These are phyloP conservation scores for Porites australiensis DNA, from an alignment of 64 coral and sea anemone species.

Conservation along the genomic window DNA sequence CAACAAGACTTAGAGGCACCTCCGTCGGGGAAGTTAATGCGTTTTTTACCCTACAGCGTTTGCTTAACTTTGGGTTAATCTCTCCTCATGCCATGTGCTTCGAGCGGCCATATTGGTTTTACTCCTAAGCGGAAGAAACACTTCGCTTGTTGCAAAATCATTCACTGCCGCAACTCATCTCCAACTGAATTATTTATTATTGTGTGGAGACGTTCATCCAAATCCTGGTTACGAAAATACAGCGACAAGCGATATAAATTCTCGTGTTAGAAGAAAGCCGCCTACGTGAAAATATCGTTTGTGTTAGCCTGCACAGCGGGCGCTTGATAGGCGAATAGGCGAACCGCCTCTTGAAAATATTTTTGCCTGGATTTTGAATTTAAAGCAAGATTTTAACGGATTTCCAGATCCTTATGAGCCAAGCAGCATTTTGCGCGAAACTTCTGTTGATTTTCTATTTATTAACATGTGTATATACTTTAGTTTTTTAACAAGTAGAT, in stretches of 20 bases:
- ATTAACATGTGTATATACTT: too few species aligned
- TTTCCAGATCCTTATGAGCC: too few species aligned
- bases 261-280: conserved; percentile 22
- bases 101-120: conserved; percentile 56
- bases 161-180: conserved; percentile 40
- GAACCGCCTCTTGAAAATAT: too few species aligned
- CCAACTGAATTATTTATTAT: conserved; percentile 53
- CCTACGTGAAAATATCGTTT: conserved; percentile 16
- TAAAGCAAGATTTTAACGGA: too few species aligned
- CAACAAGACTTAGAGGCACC: neutral
- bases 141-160: conserved; percentile 36
- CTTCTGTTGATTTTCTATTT: too few species aligned
- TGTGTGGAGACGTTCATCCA: conserved; percentile 54
- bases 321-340: too few species aligned
- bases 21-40: neutral
- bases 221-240: conserved; percentile 44
- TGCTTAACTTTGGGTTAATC: neutral
- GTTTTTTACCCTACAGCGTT: neutral
- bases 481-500: too few species aligned
- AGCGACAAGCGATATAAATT: neutral
- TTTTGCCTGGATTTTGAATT: too few species aligned
- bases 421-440: too few species aligned
- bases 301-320: neutral
- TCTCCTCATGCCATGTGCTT: conserved; percentile 16
- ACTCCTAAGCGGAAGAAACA: conserved; percentile 25